phyloP scores from a whole-genome alignment of 2,797 vertebrate species.

The Smutsia gigantea region DNA sequence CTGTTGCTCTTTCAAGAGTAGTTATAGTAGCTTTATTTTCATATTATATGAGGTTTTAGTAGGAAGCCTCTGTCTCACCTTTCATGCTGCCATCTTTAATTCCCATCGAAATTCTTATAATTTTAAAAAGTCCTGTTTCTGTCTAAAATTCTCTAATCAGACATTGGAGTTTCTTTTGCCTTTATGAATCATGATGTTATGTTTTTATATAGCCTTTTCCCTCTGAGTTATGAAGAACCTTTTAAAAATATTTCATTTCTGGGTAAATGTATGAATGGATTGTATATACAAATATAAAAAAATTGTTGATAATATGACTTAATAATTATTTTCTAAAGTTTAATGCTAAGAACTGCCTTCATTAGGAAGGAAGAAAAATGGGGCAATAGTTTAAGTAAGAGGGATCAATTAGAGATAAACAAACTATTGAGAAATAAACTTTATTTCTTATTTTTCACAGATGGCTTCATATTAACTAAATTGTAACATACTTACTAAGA shows the following conservation, averaged over 20 bases:
- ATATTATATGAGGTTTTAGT: too few species aligned
- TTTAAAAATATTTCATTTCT: conserved; percentile 32
- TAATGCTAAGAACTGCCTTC: not conserved
- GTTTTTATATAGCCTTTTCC: not conserved
- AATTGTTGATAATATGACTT: not conserved
- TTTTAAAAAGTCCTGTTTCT: conserved; percentile 12
- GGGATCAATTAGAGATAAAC: not conserved
- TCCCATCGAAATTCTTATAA: too few species aligned
- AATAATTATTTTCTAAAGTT: conserved; percentile 36
- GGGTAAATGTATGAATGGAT: not conserved
- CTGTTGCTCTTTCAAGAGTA: too few species aligned
- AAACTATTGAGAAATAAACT: not conserved
- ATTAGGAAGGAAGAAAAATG: not conserved
- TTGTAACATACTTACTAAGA: conserved; percentile 7
- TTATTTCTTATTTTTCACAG: too few species aligned
- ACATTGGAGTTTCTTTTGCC: conserved; percentile 3
- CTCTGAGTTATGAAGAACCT: not conserved
- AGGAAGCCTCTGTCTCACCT: too few species aligned
- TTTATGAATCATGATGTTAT: not conserved
- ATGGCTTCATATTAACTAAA: not conserved
- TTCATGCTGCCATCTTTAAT: too few species aligned
- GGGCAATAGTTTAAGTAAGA: not conserved
- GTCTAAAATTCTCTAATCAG: not conserved
- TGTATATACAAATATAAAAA: not conserved
- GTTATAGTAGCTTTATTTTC: too few species aligned